These are phyloP conservation scores for Daubentonia madagascariensis DNA, from an alignment of 2,113 vertebrate species.

Conservation along the genomic window DNA sequence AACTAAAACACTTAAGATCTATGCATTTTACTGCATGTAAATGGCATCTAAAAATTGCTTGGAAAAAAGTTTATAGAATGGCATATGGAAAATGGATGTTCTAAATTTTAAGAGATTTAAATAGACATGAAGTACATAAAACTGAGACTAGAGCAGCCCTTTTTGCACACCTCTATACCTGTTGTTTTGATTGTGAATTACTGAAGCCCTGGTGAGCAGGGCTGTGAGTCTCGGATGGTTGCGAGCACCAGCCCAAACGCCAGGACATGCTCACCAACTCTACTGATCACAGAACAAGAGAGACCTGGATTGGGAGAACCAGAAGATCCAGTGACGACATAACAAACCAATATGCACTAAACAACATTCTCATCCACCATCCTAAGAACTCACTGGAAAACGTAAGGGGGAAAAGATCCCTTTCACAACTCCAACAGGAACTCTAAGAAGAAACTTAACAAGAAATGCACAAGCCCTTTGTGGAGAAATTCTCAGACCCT, in stretches of 20 bases:
- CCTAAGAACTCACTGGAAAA: neutral
- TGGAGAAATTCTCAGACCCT: neutral
- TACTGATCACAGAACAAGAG: neutral
- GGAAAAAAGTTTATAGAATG: neutral
- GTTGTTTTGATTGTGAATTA: neutral
- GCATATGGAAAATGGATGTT: neutral
- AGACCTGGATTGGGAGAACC: neutral
- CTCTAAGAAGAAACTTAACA: too few species aligned
- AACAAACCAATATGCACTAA: too few species aligned
- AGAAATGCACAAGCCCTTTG: fast-evolving
- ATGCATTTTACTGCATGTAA: neutral
- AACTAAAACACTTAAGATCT: neutral
- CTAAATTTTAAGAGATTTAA: neutral
- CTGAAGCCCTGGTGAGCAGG: neutral
- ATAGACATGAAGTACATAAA: neutral
- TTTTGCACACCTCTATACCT: too few species aligned
- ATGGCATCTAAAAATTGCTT: neutral
- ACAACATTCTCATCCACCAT: too few species aligned
- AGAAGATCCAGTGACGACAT: neutral
- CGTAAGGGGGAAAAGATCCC: fast-evolving
- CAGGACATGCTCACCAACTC: too few species aligned
- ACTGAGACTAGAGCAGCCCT: neutral
- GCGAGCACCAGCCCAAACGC: fast-evolving
- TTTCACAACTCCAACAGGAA: neutral
- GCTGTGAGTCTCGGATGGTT: neutral